phyloP scores from a whole-genome alignment of 2,113 vertebrate genomes.

The Aramus guarauna region DNA sequence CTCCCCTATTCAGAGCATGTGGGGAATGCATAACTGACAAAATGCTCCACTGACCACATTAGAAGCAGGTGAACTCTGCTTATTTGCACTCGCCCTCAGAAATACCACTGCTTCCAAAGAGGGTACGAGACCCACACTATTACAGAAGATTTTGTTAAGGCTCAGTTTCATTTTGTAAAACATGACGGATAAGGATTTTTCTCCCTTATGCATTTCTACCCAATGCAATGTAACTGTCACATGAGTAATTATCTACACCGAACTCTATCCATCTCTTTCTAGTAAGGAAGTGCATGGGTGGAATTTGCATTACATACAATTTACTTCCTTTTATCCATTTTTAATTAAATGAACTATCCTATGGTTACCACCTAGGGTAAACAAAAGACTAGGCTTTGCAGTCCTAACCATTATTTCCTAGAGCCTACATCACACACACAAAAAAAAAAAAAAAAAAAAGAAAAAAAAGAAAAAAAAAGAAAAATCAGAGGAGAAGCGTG shows the following conservation, averaged over 20 bases:
- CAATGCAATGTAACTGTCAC: background rate
- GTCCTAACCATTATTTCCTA: background rate
- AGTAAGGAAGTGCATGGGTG: background rate
- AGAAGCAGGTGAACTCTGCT: background rate
- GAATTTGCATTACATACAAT: slow-evolving; percentile 25
- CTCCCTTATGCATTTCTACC: background rate
- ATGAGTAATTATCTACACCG: background rate
- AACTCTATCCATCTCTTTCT: background rate
- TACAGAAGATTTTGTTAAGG: background rate
- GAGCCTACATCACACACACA: background rate
- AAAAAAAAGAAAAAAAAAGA: background rate
- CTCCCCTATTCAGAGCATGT: background rate
- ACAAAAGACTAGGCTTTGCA: background rate
- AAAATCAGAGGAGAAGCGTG: background rate
- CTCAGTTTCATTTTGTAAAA: background rate
- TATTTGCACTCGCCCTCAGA: background rate
- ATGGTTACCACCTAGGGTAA: background rate
- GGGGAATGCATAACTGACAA: background rate
- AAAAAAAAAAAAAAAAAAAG: background rate
- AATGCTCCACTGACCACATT: background rate
- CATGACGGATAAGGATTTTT: background rate
- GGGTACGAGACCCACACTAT: background rate
- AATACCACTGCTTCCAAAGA: background rate
- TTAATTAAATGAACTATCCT: slow-evolving; percentile 14
- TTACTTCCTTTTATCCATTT: slow-evolving; percentile 31